Evolutionary conservation across 1,140 invertebrate species (phyloP), one percentile per base, ranked within the genome.

Genomic region (Octopus sinensis): DNA sequence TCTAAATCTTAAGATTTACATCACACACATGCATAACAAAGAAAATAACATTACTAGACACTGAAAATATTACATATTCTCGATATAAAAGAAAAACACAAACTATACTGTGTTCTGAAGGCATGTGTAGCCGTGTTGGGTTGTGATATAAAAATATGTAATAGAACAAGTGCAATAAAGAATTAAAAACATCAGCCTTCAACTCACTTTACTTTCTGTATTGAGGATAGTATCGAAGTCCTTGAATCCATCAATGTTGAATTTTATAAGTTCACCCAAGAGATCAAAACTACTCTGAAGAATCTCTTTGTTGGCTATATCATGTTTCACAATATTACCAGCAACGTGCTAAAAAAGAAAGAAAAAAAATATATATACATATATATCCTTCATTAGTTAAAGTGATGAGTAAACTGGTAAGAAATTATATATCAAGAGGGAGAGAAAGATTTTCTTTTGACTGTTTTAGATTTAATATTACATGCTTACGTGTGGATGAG

Each of bases 201-300:
- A 10, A 78, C 83, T 52, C 84, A 91, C 89, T 87, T 88, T 90
- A 79, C 86, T 81, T 73, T 87, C 83, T 79, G 86, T 87, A 76
- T 86, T 83, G 4, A 92, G 84, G 30, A 90, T 88, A 53, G 84
- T 82, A 81, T 91, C 90, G 82, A 92, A 88, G 13, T 88, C 86
- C 82, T 87, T 87, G 86, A 91, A 92, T n/a, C 91, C 91, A 68
- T 90, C 88, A 78, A 89, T 86, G 86, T 91, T 92, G 82, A 92
- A 92, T 85, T 92, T 91, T 81, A 92, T 86, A 53, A 92, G 85
- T 86, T 92, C 91, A 78, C 91, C 91, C 10, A 92, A 86, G 79
- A 92, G 85, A 82, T 92, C 91, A 87, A 92, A 92, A 82, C 91
- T 91, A 84, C 91, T 91, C 86, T 92, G 91, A 54, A 91, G 85